Conservation (phyloP, 92 coral and sea anemone species). For the Virgularia gustaviana region DNA sequence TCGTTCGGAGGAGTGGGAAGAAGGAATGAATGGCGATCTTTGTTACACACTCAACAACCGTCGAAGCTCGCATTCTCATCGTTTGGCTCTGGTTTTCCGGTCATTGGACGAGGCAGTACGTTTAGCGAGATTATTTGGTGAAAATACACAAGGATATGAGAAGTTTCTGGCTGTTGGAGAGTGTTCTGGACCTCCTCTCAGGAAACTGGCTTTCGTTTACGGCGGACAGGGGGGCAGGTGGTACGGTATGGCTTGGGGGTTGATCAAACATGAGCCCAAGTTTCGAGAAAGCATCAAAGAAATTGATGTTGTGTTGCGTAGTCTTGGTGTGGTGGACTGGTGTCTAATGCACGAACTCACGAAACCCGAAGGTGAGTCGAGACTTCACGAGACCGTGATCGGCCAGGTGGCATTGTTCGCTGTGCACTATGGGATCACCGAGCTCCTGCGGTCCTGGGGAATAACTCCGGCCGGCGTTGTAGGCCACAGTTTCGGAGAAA, state of each 20-base stretch:
- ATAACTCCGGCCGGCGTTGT: slow-evolving; percentile 73
- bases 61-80: slow-evolving; percentile 62
- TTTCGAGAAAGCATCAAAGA: slow-evolving; percentile 52
- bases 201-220: slow-evolving; percentile 67
- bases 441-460: slow-evolving; percentile 77
- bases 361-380: slow-evolving; percentile 41
- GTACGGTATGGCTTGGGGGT: slow-evolving; percentile 77
- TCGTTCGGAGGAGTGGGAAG: slow-evolving; percentile 44
- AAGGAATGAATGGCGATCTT: slow-evolving; percentile 37
- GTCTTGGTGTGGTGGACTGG: slow-evolving; percentile 58
- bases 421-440: slow-evolving; percentile 67
- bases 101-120: slow-evolving; percentile 57
- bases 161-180: slow-evolving; percentile 43
- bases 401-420: slow-evolving; percentile 83
- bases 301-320: slow-evolving; percentile 49
- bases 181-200: slow-evolving; percentile 1
- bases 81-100: slow-evolving; percentile 59
- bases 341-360: slow-evolving; percentile 57
- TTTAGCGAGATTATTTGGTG: slow-evolving; percentile 45
- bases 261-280: slow-evolving; percentile 62
- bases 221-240: slow-evolving; percentile 87
- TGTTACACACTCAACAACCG: slow-evolving; percentile 80
- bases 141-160: slow-evolving; percentile 45
- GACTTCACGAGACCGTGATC: slow-evolving; percentile 43
- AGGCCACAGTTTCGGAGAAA: slow-evolving; percentile 94